Conservation (phyloP, 2,113 vertebrate species). For the Charina bottae region DNA sequence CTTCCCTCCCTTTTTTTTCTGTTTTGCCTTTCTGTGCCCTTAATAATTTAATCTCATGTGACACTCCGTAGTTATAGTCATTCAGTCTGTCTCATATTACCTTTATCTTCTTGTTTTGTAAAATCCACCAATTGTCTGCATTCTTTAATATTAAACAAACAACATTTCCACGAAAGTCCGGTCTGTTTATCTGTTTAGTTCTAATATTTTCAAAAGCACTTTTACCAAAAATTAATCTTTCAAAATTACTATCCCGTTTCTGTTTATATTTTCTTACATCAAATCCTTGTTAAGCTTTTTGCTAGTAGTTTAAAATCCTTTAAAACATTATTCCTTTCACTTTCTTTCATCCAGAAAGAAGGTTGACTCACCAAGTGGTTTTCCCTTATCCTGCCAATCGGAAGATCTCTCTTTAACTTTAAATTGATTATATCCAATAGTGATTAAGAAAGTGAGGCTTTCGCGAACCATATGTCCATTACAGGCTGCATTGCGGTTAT, state of each 20-base stretch:
- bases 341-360: not conserved
- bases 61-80: not conserved
- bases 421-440: not conserved
- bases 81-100: not conserved
- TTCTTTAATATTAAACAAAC: not conserved
- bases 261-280: not conserved
- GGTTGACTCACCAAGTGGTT: not conserved
- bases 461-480: too few relatives aligned
- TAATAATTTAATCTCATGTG: not conserved
- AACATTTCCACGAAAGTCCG: not conserved
- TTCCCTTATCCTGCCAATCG: not conserved
- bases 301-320: not conserved
- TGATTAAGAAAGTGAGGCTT: not conserved
- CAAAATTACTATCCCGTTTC: not conserved
- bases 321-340: not conserved
- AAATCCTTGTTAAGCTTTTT: not conserved
- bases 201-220: not conserved
- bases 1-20: accelerated
- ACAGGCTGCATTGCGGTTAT: not conserved
- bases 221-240: not conserved
- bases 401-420: not conserved
- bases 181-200: not conserved
- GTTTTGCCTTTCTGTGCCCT: not conserved
- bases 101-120: not conserved
- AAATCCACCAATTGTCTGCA: not conserved